phyloP scores from a whole-genome alignment of 2,113 vertebrate genomes.

The Rana temporaria region DNA sequence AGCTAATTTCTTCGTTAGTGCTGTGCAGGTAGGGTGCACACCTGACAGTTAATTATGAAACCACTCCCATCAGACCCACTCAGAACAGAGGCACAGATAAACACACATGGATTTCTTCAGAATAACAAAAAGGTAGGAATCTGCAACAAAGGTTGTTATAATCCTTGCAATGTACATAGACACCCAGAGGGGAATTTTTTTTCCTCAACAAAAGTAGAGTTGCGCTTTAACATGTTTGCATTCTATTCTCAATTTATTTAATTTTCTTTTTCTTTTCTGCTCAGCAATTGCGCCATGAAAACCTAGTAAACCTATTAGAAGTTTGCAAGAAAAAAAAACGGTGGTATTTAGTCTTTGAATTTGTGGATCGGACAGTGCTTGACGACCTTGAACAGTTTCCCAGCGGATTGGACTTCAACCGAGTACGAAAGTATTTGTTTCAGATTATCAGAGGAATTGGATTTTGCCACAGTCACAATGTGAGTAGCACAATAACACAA shows the following conservation, averaged over 20 bases:
- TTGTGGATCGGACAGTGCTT: slow-evolving; percentile 87
- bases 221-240: too few species aligned
- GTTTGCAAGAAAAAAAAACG: slow-evolving; percentile 85
- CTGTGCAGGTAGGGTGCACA: too few species aligned
- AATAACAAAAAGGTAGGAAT: too few species aligned
- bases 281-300: slow-evolving; percentile 90
- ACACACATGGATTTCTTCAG: too few species aligned
- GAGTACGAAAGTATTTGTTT: slow-evolving; percentile 79
- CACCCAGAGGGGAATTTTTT: too few species aligned
- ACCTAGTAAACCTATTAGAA: slow-evolving; percentile 88
- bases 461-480: slow-evolving; percentile 90
- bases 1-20: too few species aligned
- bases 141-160: too few species aligned
- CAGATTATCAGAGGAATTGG: slow-evolving; percentile 84
- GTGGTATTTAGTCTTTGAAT: slow-evolving; percentile 92
- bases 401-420: slow-evolving; percentile 75
- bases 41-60: too few species aligned
- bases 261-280: slow-evolving; percentile 52
- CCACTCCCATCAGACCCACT: too few species aligned
- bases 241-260: background rate
- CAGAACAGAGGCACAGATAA: too few species aligned
- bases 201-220: too few species aligned
- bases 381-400: slow-evolving; percentile 84
- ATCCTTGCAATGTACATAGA: too few species aligned
- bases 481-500: slow-evolving; percentile 68